Percentiles rank a stretch among this genome's conserved stretches.
Evolutionary conservation across 23 tunicate species (phyloP).

Genomic region (Styela plicata): DNA sequence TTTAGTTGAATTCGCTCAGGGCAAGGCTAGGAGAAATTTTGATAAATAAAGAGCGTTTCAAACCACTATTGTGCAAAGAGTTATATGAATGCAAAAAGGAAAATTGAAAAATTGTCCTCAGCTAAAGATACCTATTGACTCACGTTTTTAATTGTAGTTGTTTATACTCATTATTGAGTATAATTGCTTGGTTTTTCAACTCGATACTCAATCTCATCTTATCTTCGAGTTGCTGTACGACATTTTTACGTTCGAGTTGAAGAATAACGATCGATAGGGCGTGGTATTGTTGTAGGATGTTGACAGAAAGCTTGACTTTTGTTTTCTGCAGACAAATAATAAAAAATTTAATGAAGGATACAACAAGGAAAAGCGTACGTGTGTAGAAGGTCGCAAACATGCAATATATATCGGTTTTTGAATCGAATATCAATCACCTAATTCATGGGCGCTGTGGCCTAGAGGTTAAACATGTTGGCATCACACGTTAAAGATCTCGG

Average conservation of each 20-base stretch:
- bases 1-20: too few species aligned
- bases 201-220: constrained; percentile 13
- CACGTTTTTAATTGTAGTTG: constrained; percentile 3
- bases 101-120: too few species aligned
- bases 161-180: constrained; percentile 9
- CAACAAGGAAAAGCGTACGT: background rate
- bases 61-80: too few species aligned
- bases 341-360: background rate
- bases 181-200: constrained; percentile 14
- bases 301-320: background rate
- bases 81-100: too few species aligned
- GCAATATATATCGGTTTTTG: too few species aligned
- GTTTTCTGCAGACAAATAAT: background rate
- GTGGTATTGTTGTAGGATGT: background rate
- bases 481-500: background rate
- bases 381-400: background rate
- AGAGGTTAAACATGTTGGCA: background rate
- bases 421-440: background rate
- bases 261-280: constrained; percentile 9
- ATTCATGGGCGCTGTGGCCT: too few species aligned
- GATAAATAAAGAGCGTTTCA: too few species aligned
- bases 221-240: constrained; percentile 6
- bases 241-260: constrained; percentile 19
- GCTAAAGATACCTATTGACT: too few species aligned
- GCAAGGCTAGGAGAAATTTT: too few species aligned